These are phyloP conservation scores for Aix galericulata DNA, from an alignment of 2,113 vertebrate genomes.

Conservation along the genomic window DNA sequence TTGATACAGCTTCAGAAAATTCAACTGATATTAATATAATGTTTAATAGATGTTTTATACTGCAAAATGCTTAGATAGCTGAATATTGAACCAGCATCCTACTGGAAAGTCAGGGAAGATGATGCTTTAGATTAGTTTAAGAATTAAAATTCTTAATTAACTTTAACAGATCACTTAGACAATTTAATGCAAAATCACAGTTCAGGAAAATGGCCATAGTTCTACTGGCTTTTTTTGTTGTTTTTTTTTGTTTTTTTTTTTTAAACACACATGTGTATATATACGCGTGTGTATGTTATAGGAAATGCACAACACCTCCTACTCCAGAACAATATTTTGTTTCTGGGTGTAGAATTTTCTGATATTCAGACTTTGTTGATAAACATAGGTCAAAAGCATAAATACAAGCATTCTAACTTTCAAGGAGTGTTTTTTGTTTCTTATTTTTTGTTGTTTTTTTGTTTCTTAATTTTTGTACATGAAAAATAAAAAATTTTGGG, in stretches of 20 bases:
- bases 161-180: background rate
- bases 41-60: background rate
- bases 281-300: accelerated
- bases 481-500: background rate
- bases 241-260: too few relatives aligned
- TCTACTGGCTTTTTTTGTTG: background rate
- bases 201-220: background rate
- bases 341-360: background rate
- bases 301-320: background rate
- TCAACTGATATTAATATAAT: background rate
- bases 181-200: background rate
- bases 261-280: background rate
- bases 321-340: background rate
- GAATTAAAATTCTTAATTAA: background rate
- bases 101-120: background rate
- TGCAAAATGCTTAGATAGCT: background rate
- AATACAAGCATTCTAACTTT: background rate
- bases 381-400: background rate
- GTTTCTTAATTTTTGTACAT: background rate
- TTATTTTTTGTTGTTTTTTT: background rate
- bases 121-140: background rate
- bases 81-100: background rate
- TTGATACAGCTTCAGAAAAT: background rate
- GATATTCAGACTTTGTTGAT: background rate
- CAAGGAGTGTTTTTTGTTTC: background rate